A percentile compares a stretch with the other conserved stretches of the same genome.
These are phyloP conservation scores for Ceratotherium simum DNA, from an alignment of 2,113 vertebrate species.

Conservation along the genomic window DNA sequence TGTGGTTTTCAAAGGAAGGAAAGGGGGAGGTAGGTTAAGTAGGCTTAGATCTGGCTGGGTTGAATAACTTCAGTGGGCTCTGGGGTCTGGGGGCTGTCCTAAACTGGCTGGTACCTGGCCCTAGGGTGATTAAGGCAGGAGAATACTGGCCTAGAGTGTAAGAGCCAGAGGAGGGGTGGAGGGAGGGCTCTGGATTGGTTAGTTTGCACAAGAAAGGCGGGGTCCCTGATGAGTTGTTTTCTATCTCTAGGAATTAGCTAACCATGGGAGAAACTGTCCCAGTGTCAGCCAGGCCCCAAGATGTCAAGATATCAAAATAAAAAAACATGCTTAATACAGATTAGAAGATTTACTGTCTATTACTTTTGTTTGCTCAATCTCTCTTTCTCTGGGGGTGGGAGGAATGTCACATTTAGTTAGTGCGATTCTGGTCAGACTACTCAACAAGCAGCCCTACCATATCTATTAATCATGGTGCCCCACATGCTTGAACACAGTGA, in stretches of 20 bases:
- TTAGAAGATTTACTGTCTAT: neutral
- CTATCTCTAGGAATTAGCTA: neutral
- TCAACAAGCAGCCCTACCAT: neutral
- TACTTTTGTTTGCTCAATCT: neutral
- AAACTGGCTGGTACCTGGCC: neutral
- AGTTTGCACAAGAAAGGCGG: neutral
- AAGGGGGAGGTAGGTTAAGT: neutral
- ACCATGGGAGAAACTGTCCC: neutral
- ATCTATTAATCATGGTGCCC: neutral
- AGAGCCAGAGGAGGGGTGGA: neutral
- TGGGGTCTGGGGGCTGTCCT: too few species aligned
- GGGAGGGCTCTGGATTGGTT: neutral
- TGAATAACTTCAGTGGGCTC: neutral
- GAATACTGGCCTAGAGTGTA: neutral
- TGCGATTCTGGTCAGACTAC: neutral
- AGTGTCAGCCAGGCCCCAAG: neutral
- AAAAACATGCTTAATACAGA: neutral
- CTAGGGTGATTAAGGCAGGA: too few species aligned
- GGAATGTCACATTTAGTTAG: neutral
- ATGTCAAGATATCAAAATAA: neutral
- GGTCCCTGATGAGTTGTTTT: neutral
- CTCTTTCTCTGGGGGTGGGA: rapidly evolving
- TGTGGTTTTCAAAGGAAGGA: neutral
- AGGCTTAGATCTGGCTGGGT: neutral
- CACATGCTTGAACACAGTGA: neutral